Percentiles rank a stretch among this genome's conserved stretches.
phyloP scores from a whole-genome alignment of 2,113 vertebrate species.

The Miniopterus natalensis region DNA sequence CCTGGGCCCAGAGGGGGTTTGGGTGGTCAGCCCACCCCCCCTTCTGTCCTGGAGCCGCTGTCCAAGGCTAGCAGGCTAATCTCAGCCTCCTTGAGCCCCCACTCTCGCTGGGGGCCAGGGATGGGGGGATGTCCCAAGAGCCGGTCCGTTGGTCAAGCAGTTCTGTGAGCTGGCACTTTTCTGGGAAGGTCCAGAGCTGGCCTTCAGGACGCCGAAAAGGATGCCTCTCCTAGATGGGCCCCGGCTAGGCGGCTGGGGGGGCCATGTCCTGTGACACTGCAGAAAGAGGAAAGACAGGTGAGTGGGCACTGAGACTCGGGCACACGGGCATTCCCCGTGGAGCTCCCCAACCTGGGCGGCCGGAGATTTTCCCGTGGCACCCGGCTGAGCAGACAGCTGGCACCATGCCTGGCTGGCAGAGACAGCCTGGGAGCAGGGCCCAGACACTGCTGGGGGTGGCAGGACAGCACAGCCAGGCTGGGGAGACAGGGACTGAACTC shows the following conservation, averaged over 20 bases:
- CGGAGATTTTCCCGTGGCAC: conserved; percentile 77
- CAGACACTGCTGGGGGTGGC: conserved; percentile 70
- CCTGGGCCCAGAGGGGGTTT: conserved; percentile 71
- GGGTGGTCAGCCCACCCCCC: conserved; percentile 72
- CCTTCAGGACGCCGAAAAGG: conserved; percentile 38
- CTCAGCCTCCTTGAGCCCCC: conserved; percentile 41
- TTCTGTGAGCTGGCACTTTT: conserved; percentile 58
- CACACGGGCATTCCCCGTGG: conserved; percentile 82
- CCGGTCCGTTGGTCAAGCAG: conserved; percentile 59
- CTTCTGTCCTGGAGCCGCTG: conserved; percentile 40
- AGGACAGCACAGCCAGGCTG: conserved; percentile 65
- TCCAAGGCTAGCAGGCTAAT: conserved; percentile 13
- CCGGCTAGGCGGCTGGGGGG: background rate
- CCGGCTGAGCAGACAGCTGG: conserved; percentile 81
- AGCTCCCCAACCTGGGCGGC: conserved; percentile 80
- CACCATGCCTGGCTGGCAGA: conserved; percentile 79
- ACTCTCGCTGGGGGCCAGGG: conserved; percentile 58
- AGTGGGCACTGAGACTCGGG: conserved; percentile 72
- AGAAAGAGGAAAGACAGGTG: conserved; percentile 79
- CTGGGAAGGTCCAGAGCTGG: conserved; percentile 66
- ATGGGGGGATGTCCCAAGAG: conserved; percentile 74
- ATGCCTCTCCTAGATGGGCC: conserved; percentile 61
- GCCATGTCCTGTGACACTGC: conserved; percentile 76
- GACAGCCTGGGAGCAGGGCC: conserved; percentile 77
- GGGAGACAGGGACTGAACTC: conserved; percentile 35